Evolutionary conservation across 2,888 invertebrate genomes (phyloP).

Genomic region (Phrixothrix hirtus): DNA sequence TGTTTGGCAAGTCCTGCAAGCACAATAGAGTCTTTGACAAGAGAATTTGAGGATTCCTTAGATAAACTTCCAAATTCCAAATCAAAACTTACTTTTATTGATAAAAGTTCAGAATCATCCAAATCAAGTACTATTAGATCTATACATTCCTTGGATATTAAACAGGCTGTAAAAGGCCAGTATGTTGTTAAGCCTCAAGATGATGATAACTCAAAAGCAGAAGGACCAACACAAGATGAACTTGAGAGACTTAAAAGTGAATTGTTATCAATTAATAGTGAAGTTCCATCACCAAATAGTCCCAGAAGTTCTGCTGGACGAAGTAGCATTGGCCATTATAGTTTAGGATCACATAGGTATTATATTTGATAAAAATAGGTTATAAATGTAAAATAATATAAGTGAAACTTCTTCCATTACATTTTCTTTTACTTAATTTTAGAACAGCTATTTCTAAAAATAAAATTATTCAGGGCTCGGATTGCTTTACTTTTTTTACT

Average conservation of each 20-base stretch:
- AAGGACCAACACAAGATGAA: conserved; percentile 64
- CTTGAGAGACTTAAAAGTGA: conserved; percentile 60
- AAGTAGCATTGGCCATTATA: conserved; percentile 54
- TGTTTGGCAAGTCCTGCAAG: conserved; percentile 76
- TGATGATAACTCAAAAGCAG: conserved; percentile 68
- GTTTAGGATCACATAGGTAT: conserved; percentile 53
- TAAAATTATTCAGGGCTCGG: too few relatives aligned
- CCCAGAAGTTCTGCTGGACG: conserved; percentile 58
- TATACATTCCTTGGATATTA: conserved; percentile 51
- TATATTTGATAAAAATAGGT: not conserved
- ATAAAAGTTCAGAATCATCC: conserved; percentile 33
- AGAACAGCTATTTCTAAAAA: too few relatives aligned
- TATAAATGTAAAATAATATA: not conserved
- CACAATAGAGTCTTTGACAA: conserved; percentile 76
- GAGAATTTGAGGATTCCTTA: conserved; percentile 83
- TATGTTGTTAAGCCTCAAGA: conserved; percentile 68
- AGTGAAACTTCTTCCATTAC: too few relatives aligned
- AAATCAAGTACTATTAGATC: conserved; percentile 43
- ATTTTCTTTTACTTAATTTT: too few relatives aligned
- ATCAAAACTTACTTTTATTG: conserved; percentile 19
- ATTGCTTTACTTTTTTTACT: too few relatives aligned
- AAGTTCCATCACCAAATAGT: conserved; percentile 17
- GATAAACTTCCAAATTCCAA: conserved; percentile 52
- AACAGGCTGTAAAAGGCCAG: conserved; percentile 58
- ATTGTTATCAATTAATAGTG: conserved; percentile 45